Evolutionary conservation across 1,140 invertebrate genomes (phyloP), one percentile per base, ranked within the genome.

Genomic region (Wasmannia auropunctata): DNA sequence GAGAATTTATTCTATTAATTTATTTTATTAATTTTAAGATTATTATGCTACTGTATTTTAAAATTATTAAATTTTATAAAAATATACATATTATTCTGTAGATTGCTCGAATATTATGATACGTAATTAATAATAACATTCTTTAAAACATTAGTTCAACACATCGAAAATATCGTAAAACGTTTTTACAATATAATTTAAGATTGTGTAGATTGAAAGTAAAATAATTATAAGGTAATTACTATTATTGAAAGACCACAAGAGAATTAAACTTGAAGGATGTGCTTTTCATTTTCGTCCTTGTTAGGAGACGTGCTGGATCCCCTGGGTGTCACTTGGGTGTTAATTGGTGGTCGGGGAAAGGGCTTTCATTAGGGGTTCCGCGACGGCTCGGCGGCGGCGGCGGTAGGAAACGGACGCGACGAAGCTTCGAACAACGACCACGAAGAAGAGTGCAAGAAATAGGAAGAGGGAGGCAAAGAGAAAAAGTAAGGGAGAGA

Each of bases 331-430:
- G 76, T 90, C 89, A 77, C 80, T 86, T 83, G 69, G 74, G 88
- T 83, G 88, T 90, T 86, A 90, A 89, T 86, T 90, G 75, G 81
- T 51, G 77, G 69, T 80, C 37, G 85, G 72, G 83, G 65, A 72
- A 87, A 85, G 86, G 79, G 79, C 85, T 90, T 90, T 89, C 88
- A 90, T 90, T 90, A 90, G 88, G 80, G 72, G 49, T 56, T 37
- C 6, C 56, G 75, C 69, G 86, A 90, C 65, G 56, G 74, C 70
- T 58, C 83, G 88, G 51, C 74, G 40, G 70, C 58, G 31, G n/a
- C n/a, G n/a, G n/a, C n/a, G n/a, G 69, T 70, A 90, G 51, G 51
- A 77, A 88, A 85, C 56, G 62, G 34, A 85, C 6, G 54, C 86
- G 31, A 86, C 60, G 65, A 83, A 77, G 40, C 80, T 51, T 28